Conservation (phyloP, 2,797 vertebrate genomes). For the Enteromius radiatus region DNA sequence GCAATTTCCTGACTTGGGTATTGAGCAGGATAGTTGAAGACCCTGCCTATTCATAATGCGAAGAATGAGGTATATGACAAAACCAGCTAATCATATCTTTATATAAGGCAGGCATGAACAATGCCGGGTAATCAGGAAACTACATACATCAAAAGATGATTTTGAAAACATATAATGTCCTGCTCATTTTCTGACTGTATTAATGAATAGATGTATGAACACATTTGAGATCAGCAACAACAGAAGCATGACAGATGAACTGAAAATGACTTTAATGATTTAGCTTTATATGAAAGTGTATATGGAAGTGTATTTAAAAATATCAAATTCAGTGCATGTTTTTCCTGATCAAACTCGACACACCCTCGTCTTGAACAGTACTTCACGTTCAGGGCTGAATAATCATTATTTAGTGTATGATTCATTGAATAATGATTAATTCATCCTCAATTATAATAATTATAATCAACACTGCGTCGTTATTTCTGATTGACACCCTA, state of each 20-base stretch:
- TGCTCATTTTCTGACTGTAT: neutral
- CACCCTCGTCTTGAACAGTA: neutral
- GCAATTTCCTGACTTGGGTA: conserved; percentile 23
- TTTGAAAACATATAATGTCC: neutral
- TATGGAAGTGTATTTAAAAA: too few species aligned
- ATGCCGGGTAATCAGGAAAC: conserved; percentile 8
- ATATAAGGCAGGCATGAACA: neutral
- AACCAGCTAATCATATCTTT: conserved; percentile 20
- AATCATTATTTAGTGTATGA: neutral
- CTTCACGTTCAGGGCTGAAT: neutral
- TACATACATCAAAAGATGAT: conserved; percentile 1
- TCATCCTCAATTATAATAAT: neutral
- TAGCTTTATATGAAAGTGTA: neutral
- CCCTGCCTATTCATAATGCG: neutral
- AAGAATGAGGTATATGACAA: conserved; percentile 21
- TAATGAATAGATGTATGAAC: neutral
- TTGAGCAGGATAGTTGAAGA: conserved; percentile 1
- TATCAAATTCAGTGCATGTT: neutral
- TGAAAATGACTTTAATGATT: neutral
- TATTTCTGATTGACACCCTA: conserved; percentile 13
- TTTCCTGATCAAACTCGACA: neutral
- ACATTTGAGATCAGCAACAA: conserved; percentile 6
- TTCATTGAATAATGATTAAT: conserved; percentile 14
- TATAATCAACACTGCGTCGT: neutral
- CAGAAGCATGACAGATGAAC: neutral